phyloP scores from a whole-genome alignment of 2,113 vertebrate species.

The Hiodon alosoides region DNA sequence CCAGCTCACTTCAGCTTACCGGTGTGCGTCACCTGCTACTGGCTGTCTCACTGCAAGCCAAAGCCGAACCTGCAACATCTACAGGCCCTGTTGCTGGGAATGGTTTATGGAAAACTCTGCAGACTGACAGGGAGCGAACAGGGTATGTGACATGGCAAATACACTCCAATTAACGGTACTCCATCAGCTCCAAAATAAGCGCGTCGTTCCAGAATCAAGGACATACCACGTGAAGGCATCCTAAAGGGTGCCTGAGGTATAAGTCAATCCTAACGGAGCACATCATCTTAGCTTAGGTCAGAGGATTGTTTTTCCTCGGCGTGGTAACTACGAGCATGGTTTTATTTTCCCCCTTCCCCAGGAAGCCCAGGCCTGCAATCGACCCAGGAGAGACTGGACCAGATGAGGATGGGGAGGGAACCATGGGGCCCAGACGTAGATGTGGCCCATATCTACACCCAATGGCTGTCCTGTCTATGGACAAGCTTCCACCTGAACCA shows the following conservation, averaged over 20 bases:
- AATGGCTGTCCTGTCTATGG: conserved; percentile 91
- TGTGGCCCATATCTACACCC: conserved; percentile 74
- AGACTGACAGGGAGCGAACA: conserved; percentile 28
- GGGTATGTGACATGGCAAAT: too few species aligned
- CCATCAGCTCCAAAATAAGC: too few species aligned
- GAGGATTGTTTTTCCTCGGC: too few species aligned
- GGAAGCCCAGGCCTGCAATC: conserved; percentile 24
- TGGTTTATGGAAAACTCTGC: conserved; percentile 57
- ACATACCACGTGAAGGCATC: too few species aligned
- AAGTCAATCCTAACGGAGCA: too few species aligned
- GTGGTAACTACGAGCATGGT: too few species aligned
- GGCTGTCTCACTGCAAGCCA: conserved; percentile 47
- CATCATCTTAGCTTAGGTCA: too few species aligned
- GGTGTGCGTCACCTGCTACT: conserved; percentile 56
- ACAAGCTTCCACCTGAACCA: conserved; percentile 79
- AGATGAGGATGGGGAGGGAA: conserved; percentile 43
- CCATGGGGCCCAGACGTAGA: conserved; percentile 60
- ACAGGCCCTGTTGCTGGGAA: conserved; percentile 52
- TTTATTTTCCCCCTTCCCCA: background rate
- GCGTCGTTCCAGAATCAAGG: too few species aligned
- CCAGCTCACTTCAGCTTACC: conserved; percentile 47
- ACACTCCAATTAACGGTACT: too few species aligned
- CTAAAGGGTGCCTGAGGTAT: too few species aligned
- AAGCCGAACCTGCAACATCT: conserved; percentile 38
- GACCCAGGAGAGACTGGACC: conserved; percentile 36